A percentile compares a stretch with the other conserved stretches of the same genome.
Conservation (phyloP, 2,888 invertebrate genomes). For the Agriopis marginaria region DNA sequence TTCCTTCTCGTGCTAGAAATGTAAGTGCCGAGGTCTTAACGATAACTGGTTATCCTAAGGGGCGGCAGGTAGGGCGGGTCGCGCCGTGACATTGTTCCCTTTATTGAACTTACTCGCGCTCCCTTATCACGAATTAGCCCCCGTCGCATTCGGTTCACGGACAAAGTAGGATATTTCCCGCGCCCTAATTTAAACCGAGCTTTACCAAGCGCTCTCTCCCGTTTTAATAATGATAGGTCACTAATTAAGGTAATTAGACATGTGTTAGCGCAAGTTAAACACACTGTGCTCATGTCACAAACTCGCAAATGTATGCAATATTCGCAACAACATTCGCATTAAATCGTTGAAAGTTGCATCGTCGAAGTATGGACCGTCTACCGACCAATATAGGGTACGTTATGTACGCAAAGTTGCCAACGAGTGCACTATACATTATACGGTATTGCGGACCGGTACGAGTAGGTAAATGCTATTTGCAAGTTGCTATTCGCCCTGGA, state of each 20-base stretch:
- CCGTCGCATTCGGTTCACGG: constrained; percentile 76
- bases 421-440: constrained; percentile 67
- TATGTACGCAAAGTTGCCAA: constrained; percentile 51
- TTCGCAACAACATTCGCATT: constrained; percentile 45
- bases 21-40: constrained; percentile 55
- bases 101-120: constrained; percentile 74
- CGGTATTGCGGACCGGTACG: constrained; percentile 61
- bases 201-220: constrained; percentile 70
- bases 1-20: constrained; percentile 45
- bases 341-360: constrained; percentile 26
- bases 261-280: constrained; percentile 68
- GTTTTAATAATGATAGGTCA: constrained; percentile 74
- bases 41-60: constrained; percentile 69
- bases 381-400: constrained; percentile 49
- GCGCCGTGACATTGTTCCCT: constrained; percentile 72
- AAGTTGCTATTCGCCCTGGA: constrained; percentile 69
- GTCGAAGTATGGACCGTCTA: constrained; percentile 33
- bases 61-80: constrained; percentile 59
- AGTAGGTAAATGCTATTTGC: constrained; percentile 77
- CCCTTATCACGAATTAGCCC: constrained; percentile 81
- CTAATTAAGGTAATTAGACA: constrained; percentile 81
- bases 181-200: constrained; percentile 78
- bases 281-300: constrained; percentile 53
- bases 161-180: constrained; percentile 75
- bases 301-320: constrained; percentile 49